Conservation (phyloP, 2,113 vertebrate genomes). For the Heterochromis multidens region DNA sequence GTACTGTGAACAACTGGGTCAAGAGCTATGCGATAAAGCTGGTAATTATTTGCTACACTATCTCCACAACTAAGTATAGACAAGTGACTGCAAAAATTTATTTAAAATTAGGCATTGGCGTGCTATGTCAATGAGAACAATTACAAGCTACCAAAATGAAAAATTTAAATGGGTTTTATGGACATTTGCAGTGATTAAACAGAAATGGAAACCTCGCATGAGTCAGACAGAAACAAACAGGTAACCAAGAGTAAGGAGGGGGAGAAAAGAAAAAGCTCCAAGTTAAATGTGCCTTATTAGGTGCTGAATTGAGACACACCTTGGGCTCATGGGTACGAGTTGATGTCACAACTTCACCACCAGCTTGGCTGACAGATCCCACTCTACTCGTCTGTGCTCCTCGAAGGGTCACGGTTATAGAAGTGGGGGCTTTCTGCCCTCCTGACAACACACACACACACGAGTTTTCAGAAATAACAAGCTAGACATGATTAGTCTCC, state of each 20-base stretch:
- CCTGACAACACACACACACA: constrained; percentile 61
- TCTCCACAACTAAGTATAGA: background rate
- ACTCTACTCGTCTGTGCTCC: constrained; percentile 84
- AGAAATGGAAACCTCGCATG: background rate
- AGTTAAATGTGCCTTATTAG: background rate
- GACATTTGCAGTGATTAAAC: background rate
- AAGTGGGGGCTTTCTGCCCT: constrained; percentile 91
- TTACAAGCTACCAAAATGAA: background rate
- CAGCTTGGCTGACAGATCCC: constrained; percentile 77
- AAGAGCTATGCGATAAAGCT: background rate
- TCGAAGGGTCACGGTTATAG: constrained; percentile 89
- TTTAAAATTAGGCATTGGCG: background rate
- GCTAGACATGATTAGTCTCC: background rate
- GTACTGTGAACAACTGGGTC: background rate
- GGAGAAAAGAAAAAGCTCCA: background rate
- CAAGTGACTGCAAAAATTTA: background rate
- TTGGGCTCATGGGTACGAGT: constrained; percentile 61
- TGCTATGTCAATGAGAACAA: background rate
- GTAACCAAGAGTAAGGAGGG: background rate
- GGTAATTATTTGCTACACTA: background rate
- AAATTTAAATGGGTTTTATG: background rate
- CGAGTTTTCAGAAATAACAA: constrained; percentile 29
- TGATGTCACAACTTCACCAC: constrained; percentile 37
- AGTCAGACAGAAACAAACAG: background rate
- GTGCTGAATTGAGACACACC: constrained; percentile 57